Percentiles rank a stretch among this genome's conserved stretches.
phyloP scores from a whole-genome alignment of 2,797 vertebrate genomes.

The Phataginus tetradactyla region DNA sequence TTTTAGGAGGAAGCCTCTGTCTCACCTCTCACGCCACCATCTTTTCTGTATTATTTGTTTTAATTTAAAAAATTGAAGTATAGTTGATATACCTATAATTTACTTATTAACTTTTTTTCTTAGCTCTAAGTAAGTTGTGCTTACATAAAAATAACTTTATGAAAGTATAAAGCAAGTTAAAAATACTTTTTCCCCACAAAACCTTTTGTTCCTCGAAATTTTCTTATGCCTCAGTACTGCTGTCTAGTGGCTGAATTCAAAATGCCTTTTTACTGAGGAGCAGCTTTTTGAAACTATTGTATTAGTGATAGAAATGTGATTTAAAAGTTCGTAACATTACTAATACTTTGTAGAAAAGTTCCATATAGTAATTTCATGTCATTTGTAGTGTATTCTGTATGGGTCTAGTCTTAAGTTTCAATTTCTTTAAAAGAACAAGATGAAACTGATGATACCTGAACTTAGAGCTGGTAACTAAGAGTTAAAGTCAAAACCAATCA shows the following conservation, averaged over 20 bases:
- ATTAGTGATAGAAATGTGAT: constrained; percentile 33
- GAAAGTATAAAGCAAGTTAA: background rate
- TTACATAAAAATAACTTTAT: constrained; percentile 27
- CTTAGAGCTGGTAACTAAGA: background rate
- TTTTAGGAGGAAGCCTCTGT: too few relatives aligned
- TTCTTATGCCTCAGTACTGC: constrained; percentile 49
- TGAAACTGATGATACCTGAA: background rate
- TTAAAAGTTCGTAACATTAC: background rate
- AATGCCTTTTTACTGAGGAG: constrained; percentile 26
- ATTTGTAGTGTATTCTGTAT: constrained; percentile 28
- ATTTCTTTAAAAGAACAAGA: background rate
- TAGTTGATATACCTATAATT: too few relatives aligned
- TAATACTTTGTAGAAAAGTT: constrained; percentile 22
- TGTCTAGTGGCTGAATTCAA: constrained; percentile 76
- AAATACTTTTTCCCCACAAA: background rate
- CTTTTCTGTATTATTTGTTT: too few relatives aligned
- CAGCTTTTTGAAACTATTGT: constrained; percentile 7
- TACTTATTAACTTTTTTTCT: background rate
- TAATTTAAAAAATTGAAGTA: too few relatives aligned
- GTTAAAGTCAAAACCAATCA: background rate
- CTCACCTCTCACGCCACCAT: too few relatives aligned
- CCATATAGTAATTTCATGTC: background rate
- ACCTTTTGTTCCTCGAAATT: background rate
- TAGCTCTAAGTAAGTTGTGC: background rate
- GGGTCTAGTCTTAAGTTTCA: background rate